Evolutionary conservation across 2,888 invertebrate genomes (phyloP), one percentile per base, ranked within the genome.

Genomic region (Baccha elongata): DNA sequence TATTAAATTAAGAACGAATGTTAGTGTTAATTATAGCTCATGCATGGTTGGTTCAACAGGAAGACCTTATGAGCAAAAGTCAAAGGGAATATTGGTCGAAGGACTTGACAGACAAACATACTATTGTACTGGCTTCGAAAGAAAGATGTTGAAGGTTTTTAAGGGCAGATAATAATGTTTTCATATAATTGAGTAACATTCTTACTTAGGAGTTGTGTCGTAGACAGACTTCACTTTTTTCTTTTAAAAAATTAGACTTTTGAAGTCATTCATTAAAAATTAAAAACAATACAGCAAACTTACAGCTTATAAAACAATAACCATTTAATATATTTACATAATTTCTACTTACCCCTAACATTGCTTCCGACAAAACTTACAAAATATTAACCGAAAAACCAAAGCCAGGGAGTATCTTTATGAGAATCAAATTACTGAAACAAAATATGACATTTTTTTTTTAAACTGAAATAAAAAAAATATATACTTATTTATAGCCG

Each of bases 331-430:
- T 23, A 23, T 4, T 23, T 23, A 23, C 23, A 32, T 32, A 32
- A 1, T 8, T 32, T 8, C 4, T 7, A 6, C 29, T 8, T 32
- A 7, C 3, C 4, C 2, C 6, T 32, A 32, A 32, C 29, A n/a
- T n/a, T n/a, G 6, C 23, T 23, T 40, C 58, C 62, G 29, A 62
- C 21, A 37, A 17, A 37, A n/a, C 37, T 37, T 11, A 40, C 17
- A 35, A 35, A 29, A 29, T 10, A 32, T 48, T 13, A 42, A 76
- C 71, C 23, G 76, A 83, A 32, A 67, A 32, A 76, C 76, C 81
- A 83, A 83, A 83, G 81, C 76, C 72, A 76, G 72, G 67, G 23
- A 60, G 46, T 50, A 75, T 71, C 58, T 65, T 32, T 75, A 40
- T 58, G 48, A 55, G 55, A 11, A 42, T 58, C 26, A 26, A 26